Conservation (phyloP, 2,888 invertebrate genomes). For the Mystacides longicornis region DNA sequence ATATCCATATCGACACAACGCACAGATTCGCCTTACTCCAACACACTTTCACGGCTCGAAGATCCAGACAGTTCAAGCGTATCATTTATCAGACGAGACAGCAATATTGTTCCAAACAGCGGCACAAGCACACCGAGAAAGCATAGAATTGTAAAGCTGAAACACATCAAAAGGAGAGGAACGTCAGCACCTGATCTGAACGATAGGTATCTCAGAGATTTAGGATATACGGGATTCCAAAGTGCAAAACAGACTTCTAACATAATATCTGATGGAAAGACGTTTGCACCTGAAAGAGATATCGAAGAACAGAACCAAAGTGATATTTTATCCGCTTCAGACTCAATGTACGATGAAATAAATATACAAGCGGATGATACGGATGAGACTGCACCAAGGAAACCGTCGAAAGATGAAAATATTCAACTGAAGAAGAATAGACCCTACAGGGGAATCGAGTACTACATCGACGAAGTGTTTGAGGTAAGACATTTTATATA, state of each 20-base stretch:
- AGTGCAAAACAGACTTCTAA: neutral
- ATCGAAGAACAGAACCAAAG: neutral
- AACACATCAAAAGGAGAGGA: neutral
- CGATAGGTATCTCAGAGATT: neutral
- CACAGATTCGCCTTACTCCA: neutral
- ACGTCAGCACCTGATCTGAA: constrained; percentile 4
- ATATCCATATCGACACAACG: neutral
- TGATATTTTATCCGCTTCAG: too few species aligned
- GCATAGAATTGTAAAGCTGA: neutral
- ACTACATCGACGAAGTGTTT: neutral
- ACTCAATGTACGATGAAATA: neutral
- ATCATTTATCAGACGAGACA: neutral
- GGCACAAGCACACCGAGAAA: neutral
- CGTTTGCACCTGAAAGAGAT: too few species aligned
- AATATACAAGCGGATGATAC: neutral
- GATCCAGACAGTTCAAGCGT: neutral
- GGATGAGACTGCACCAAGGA: neutral
- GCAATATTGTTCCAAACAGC: neutral
- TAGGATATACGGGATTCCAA: neutral
- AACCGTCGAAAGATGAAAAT: neutral
- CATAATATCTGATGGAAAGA: neutral
- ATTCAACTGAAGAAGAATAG: neutral
- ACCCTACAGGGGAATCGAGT: neutral
- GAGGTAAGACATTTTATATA: neutral
- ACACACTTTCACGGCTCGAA: neutral